Conservation (phyloP, 2,797 vertebrate species). For the Tapirus indicus region DNA sequence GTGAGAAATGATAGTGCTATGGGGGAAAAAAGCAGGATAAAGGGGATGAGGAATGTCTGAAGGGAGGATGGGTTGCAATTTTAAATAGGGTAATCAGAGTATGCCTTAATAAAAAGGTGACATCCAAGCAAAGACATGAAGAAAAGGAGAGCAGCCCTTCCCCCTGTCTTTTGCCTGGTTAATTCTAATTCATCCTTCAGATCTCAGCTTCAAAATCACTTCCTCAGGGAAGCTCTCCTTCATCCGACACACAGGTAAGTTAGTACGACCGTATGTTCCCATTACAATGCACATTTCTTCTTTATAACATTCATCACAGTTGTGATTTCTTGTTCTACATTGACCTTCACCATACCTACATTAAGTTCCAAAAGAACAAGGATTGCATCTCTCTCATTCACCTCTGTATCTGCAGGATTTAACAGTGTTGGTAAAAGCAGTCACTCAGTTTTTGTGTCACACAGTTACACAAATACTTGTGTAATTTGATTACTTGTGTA, state of each 20-base stretch:
- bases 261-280: background rate
- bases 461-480: too few species aligned
- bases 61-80: background rate
- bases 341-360: background rate
- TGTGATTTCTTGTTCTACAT: background rate
- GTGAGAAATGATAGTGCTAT: background rate
- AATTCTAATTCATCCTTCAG: conserved; percentile 16
- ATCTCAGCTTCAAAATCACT: conserved; percentile 33
- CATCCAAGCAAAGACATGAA: conserved; percentile 19
- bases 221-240: conserved; percentile 1
- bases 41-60: background rate
- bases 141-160: background rate
- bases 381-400: background rate
- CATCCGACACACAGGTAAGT: background rate
- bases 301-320: background rate
- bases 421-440: background rate
- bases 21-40: background rate
- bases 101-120: background rate
- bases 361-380: background rate
- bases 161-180: background rate
- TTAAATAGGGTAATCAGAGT: background rate
- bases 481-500: too few species aligned
- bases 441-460: background rate
- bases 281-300: background rate
- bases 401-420: background rate